These are phyloP conservation scores for Cephus pulcher DNA, from an alignment of 2,888 invertebrate species.

Conservation along the genomic window DNA sequence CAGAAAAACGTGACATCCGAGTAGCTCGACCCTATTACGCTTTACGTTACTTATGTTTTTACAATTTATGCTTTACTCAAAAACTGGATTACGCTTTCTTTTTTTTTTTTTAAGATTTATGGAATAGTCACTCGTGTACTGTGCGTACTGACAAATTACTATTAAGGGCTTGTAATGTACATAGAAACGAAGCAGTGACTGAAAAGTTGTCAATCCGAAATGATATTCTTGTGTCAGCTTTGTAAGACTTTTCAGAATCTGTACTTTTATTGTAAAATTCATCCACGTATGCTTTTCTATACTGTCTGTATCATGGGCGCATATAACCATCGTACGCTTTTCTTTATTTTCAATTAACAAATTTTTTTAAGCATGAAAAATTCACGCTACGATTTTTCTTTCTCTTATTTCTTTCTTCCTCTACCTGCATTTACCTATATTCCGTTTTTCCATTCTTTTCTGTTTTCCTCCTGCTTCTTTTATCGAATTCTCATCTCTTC, in stretches of 20 bases:
- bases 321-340: background rate
- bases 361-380: background rate
- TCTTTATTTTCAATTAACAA: background rate
- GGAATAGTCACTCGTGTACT: background rate
- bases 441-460: background rate
- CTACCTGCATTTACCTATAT: background rate
- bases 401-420: background rate
- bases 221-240: background rate
- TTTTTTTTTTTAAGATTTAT: background rate
- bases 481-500: background rate
- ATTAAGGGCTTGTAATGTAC: background rate
- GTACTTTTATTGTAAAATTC: background rate
- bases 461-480: background rate
- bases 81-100: background rate
- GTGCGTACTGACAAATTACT: background rate
- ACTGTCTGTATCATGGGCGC: background rate
- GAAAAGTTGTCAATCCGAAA: background rate
- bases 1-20: background rate
- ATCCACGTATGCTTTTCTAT: background rate
- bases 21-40: background rate
- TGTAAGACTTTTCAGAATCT: background rate
- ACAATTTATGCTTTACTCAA: background rate
- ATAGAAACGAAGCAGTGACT: background rate
- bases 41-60: background rate
- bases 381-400: background rate